Evolutionary conservation across 2,888 invertebrate genomes (phyloP), one percentile per base, ranked within the genome.

Genomic region (Sthenelais limicola): DNA sequence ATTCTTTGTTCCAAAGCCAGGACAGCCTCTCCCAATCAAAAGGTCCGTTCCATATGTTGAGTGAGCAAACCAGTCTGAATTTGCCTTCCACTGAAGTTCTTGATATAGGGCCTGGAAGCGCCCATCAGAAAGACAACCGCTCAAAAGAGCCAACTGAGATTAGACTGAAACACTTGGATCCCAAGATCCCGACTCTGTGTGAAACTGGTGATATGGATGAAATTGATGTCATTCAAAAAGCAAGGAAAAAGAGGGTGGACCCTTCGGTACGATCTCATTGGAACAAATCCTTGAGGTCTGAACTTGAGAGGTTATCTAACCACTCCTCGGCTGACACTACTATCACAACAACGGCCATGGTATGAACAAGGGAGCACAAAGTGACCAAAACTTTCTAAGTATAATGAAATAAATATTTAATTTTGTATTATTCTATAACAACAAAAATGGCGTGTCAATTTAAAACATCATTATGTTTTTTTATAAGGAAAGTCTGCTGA

Each of bases 271-370:
- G 12, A 1, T 7, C 35, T 15, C 7, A n/a, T 18, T 38, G 35
- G 62, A 43, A 62, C 24, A 35, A 62, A 43, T 62, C 62, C 7
- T 43, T 62, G 2, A 35, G 62, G 62, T 35, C 38, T 2, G 62
- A 62, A 18, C 28, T 38, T 1, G 62, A 38, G 21, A 35, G 62
- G 7, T 28, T 62, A 24, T 35, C 62, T 24, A 62, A 62, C 35
- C 35, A 28, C 21, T 62, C 62, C 15, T 62, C 62, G 7, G 38
- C 38, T n/a, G 62, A 62, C 38, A 62, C 62, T n/a, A 38, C 38
- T 15, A 62, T 62, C 12, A 38, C 62, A 35, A 62, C 62, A 9
- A 62, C 62, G 24, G 62, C 62, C 1, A 35, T 62, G 7, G 62
- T 62, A 35, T 62, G 24, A 62, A 28, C n/a, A 21, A n/a, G n/a